Evolutionary conservation across 1,140 invertebrate genomes (phyloP).

Genomic region (Platorchestia sp.): DNA sequence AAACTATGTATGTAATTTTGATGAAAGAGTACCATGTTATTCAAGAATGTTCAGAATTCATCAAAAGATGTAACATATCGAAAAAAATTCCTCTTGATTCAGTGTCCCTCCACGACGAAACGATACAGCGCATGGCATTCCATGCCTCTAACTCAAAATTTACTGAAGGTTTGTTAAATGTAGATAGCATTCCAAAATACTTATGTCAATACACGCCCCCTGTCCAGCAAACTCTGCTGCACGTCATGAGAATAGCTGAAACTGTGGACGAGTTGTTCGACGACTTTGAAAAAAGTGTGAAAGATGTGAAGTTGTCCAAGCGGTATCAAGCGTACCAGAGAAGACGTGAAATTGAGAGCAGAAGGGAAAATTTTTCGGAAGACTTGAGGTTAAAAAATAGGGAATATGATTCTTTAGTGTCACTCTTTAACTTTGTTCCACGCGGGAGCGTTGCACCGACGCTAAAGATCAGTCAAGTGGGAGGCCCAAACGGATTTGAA

Average conservation of each 20-base stretch:
- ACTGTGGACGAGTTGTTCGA: background rate
- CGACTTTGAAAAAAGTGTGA: background rate
- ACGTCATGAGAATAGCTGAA: background rate
- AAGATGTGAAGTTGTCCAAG: background rate
- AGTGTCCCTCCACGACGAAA: background rate
- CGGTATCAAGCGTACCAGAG: no score
- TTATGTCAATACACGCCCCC: background rate
- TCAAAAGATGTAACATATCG: background rate
- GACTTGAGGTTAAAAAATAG: no score
- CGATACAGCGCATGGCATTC: background rate
- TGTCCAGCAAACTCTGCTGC: background rate
- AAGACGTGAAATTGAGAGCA: no score
- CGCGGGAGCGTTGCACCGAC: no score
- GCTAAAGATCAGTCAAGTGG: no score
- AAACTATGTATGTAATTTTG: background rate
- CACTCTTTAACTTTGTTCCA: no score
- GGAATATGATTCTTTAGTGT: no score
- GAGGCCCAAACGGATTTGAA: no score
- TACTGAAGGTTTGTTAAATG: background rate
- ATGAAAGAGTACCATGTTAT: background rate
- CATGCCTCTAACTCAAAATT: background rate
- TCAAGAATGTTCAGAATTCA: background rate
- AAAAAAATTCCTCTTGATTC: background rate
- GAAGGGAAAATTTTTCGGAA: no score
- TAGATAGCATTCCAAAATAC: background rate